Base-by-base conservation (phyloP, 2,797 vertebrate species). In the Gymnothorax reevesii region DNA sequence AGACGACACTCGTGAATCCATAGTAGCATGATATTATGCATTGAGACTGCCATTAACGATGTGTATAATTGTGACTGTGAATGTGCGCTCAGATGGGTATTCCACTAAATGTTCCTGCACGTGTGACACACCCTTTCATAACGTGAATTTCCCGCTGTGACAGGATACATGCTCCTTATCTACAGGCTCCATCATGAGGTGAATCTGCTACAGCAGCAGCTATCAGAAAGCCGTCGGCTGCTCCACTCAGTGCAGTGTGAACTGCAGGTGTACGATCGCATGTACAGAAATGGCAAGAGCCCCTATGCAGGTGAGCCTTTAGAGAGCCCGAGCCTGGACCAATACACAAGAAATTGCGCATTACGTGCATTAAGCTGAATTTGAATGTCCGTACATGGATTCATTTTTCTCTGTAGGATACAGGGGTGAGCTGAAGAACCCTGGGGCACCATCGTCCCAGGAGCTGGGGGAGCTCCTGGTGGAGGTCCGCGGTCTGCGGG, bases 151-250 rank as follows among this genome's bases (percentile, higher is more conserved):
- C 33, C 33, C 33, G 33, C 33, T 42, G 33, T 42, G 62, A 57
- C 27, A 25, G 57, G 9, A 77, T 4, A 27, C 59, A 27, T 54
- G 22, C 69, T 0, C 9, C 8, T 22, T 83, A 2, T 91, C 85
- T 54, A 42, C 92, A 99, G 98, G 93, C 93, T 98, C 83, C 97
- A 98, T 88, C 97, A 97, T 62, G 97, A 97, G 2, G 95, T 95
- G 88, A 95, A 92, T 0, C 94, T 98, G 7, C 94, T 99, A 87
- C 97, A 98, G 92, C 98, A 98, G 89, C 97, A 99, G 95, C 93
- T 96, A 0, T 96, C 96, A 85, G 98, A 98, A 93, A 97, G 96
- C 88, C 95, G 93, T 83, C 94, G 96, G 88, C 96, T 99, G 85
- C 94, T 97, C 87, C 95, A 96, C 91, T 95, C 97, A 10, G 94